A percentile compares a stretch with the other conserved stretches of the same genome.
Conservation (phyloP, 2,113 vertebrate species). For the Puma concolor region DNA sequence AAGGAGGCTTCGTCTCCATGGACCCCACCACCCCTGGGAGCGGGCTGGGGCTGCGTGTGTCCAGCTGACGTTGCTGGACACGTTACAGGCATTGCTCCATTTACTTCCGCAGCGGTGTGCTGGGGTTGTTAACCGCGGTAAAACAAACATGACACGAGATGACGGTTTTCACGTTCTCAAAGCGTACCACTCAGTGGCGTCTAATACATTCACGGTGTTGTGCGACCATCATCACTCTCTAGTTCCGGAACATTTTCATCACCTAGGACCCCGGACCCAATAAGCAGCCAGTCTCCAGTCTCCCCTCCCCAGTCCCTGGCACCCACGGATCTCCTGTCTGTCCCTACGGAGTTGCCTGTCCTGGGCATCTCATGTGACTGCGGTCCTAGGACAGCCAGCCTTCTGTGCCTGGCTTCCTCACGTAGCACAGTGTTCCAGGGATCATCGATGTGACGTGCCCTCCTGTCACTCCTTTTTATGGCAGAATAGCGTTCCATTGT, state of each 20-base stretch:
- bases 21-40: background rate
- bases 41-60: accelerated
- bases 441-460: accelerated
- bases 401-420: background rate
- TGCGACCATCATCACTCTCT: accelerated
- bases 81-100: accelerated
- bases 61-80: accelerated
- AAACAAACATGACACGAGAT: too few relatives aligned
- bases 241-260: background rate
- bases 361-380: background rate
- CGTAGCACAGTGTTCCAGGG: accelerated
- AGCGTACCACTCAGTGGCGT: background rate
- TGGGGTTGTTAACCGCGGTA: background rate
- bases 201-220: accelerated
- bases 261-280: accelerated
- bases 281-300: background rate
- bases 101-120: accelerated
- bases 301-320: background rate
- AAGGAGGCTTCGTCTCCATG: accelerated
- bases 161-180: background rate
- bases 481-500: accelerated
- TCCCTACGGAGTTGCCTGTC: background rate
- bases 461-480: background rate
- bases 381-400: accelerated
- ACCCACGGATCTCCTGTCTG: background rate